Conservation (phyloP, 2,888 invertebrate species). For the Leucophenga maculata region DNA sequence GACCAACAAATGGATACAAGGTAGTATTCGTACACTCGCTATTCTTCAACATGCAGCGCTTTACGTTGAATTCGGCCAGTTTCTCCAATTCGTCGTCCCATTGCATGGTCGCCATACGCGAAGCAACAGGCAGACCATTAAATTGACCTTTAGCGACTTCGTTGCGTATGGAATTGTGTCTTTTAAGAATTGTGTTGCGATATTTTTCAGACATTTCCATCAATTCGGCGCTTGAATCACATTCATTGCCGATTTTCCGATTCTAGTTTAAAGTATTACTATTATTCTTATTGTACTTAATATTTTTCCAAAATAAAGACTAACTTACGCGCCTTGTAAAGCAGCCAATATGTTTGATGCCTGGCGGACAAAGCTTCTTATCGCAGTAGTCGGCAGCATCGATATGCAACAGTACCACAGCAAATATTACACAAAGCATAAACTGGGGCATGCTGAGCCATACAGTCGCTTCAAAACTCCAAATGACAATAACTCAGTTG, state of each 20-base stretch:
- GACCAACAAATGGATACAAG: background rate
- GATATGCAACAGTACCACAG: no score
- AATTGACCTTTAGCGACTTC: conserved; percentile 29
- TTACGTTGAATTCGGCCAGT: conserved; percentile 21
- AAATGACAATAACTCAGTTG: no score
- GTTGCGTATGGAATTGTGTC: conserved; percentile 34
- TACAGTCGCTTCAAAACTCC: no score
- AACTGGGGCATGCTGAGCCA: no score
- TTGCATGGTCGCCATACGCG: conserved; percentile 33
- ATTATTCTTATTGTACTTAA: no score
- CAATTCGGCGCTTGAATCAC: background rate
- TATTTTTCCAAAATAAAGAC: no score
- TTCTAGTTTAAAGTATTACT: no score
- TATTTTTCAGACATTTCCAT: background rate
- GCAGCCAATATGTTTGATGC: conserved; percentile 22
- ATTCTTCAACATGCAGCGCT: background rate
- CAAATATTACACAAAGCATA: no score
- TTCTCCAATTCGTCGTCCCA: conserved; percentile 33
- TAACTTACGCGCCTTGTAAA: background rate
- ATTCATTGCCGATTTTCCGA: background rate
- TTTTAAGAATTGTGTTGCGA: no score
- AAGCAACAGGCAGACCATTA: conserved; percentile 17
- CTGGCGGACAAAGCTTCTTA: background rate
- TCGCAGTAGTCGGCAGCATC: conserved; percentile 29
- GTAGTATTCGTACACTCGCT: background rate